Evolutionary conservation across 2,888 invertebrate genomes (phyloP).

Genomic region (Platycnemis pennipes): DNA sequence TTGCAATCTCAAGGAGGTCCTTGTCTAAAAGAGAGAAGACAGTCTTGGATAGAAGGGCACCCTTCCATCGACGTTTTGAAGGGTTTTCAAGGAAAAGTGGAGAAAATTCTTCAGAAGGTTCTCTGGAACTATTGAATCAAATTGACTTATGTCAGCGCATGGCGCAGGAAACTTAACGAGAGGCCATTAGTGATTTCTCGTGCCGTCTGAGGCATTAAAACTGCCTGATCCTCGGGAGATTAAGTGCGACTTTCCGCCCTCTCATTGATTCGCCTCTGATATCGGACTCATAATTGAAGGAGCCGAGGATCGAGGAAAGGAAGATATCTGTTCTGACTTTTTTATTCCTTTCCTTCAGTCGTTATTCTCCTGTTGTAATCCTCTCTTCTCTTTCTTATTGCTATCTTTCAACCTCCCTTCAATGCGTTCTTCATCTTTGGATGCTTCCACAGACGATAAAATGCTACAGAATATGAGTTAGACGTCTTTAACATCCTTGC

Average conservation of each 20-base stretch:
- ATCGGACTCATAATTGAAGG: slow-evolving; percentile 39
- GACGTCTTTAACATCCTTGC: not conserved
- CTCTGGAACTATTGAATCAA: slow-evolving; percentile 29
- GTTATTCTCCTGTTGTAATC: not conserved
- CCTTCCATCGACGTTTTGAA: not conserved
- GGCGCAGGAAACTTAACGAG: slow-evolving; percentile 34
- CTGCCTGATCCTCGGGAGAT: slow-evolving; percentile 14
- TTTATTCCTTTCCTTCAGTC: not conserved
- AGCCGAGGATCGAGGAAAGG: not conserved
- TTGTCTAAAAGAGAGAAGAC: not conserved
- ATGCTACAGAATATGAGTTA: not conserved
- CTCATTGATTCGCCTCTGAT: slow-evolving; percentile 24
- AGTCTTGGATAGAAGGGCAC: not conserved
- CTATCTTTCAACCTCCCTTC: not conserved
- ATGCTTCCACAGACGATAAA: not conserved
- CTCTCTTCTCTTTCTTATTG: not conserved
- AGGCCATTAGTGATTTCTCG: slow-evolving; percentile 33
- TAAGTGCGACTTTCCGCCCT: slow-evolving; percentile 24
- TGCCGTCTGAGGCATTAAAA: slow-evolving; percentile 1
- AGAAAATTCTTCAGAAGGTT: not conserved
- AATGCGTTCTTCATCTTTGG: not conserved
- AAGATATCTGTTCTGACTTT: not conserved
- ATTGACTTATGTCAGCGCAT: slow-evolving; percentile 18
- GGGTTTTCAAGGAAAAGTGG: not conserved
- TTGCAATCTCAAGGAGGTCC: not conserved